Base-by-base conservation (phyloP, 2,797 vertebrate genomes). In the Lates japonicus region DNA sequence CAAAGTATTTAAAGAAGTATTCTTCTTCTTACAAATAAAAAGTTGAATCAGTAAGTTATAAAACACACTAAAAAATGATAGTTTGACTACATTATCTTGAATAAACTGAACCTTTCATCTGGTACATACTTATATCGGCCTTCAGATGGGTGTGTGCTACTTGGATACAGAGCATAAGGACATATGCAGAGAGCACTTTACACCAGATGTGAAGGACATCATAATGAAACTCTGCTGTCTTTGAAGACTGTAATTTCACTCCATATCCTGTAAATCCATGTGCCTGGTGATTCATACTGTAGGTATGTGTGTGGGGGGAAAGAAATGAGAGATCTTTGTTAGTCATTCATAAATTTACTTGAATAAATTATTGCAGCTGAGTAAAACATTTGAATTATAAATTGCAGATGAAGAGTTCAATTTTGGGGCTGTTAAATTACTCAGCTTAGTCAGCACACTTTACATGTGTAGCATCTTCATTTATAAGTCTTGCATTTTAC, bases 321-420 rank as follows among this genome's bases (percentile, higher is more conserved):
- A 57, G 42, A 33, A 67, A 19, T 6, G 46, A 57, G 41, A 71
- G 29, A 61, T 63, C 39, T 29, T 65, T 76, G 62, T 69, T 66
- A 62, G 63, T 74, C 62, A 48, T 79, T 85, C 39, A 68, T 54
- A 78, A 62, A 81, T 51, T 42, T 58, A 22, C 19, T 22, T 80
- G 63, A 79, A 84, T 86, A 81, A 85, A 81, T 83, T 14, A 84
- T 79, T 59, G 66, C 16, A 33, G 17, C 57, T 80, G 72, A 84
- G 84, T 78, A 59, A 76, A 80, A 77, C 68, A 83, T 77, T 41
- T 52, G 14, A 67, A 67, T 67, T 35, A 49, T 52, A 84, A 83
- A 85, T 74, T 58, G 61, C 54, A 78, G 39, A 72, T 64, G 70
- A 74, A 22, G 44, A 57, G 49, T 71, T 86, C 12, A 76, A 63